These are phyloP conservation scores for Valencia hispanica DNA, from an alignment of 2,797 vertebrate species.

Conservation along the genomic window DNA sequence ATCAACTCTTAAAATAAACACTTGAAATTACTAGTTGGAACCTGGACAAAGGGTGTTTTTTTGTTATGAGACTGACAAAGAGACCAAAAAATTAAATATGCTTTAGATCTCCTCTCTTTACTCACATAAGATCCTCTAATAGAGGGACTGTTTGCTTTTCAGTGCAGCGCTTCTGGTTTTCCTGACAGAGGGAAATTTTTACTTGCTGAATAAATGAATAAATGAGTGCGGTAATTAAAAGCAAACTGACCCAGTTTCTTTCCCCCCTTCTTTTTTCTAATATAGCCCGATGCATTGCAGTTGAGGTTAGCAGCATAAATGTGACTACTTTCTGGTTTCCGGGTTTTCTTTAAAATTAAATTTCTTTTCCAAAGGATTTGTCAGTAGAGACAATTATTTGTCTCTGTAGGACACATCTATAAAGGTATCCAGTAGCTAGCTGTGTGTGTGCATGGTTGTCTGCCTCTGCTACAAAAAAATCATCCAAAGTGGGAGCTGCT, in stretches of 20 bases:
- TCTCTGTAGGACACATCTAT: conserved; percentile 47
- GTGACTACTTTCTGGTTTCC: conserved; percentile 17
- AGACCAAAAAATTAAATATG: conserved; percentile 30
- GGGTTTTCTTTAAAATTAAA: conserved; percentile 19
- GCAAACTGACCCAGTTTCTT: conserved; percentile 79
- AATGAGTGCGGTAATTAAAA: conserved; percentile 81
- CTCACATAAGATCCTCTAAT: conserved; percentile 70
- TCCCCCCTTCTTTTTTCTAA: conserved; percentile 43
- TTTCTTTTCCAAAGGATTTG: conserved; percentile 42
- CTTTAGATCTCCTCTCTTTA: conserved; percentile 48
- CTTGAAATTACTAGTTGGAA: conserved; percentile 43
- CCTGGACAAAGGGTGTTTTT: conserved; percentile 35
- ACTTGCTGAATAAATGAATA: conserved; percentile 84
- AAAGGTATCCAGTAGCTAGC: conserved; percentile 24
- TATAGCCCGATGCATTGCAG: conserved; percentile 49
- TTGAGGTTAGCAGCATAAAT: conserved; percentile 20
- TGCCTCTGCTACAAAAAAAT: conserved; percentile 43
- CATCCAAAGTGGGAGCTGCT: conserved; percentile 48
- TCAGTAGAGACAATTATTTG: conserved; percentile 37
- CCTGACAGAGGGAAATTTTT: conserved; percentile 67
- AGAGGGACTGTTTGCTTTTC: conserved; percentile 79
- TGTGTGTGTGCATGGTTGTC: conserved; percentile 28
- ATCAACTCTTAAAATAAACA: conserved; percentile 48
- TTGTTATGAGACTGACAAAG: conserved; percentile 28
- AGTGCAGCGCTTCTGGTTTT: conserved; percentile 69